Conservation (phyloP, 2,797 vertebrate genomes). For the Sebastes iracundus region DNA sequence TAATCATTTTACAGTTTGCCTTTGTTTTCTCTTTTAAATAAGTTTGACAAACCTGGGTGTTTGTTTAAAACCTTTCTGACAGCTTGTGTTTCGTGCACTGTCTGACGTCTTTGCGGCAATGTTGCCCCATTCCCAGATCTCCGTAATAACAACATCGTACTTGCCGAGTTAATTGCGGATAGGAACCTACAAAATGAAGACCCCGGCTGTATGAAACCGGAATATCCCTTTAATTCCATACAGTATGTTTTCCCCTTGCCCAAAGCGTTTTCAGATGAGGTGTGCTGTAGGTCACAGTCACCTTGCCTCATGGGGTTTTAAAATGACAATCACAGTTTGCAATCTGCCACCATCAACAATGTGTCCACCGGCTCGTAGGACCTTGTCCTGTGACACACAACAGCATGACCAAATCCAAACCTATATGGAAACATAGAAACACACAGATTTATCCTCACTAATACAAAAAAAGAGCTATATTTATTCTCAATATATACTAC, state of each 20-base stretch:
- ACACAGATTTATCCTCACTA: background rate
- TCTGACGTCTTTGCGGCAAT: background rate
- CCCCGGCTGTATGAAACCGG: background rate
- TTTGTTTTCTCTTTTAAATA: background rate
- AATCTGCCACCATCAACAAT: constrained; percentile 24
- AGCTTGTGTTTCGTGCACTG: background rate
- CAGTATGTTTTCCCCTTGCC: background rate
- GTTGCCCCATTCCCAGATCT: background rate
- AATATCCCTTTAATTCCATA: background rate
- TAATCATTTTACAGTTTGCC: background rate
- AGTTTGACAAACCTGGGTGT: background rate
- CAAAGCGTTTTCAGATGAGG: background rate
- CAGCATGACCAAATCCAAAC: background rate
- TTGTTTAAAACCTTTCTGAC: background rate
- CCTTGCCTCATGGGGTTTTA: constrained; percentile 13
- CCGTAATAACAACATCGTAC: background rate
- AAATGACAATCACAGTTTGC: constrained; percentile 15
- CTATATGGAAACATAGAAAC: background rate
- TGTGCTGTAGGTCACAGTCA: constrained; percentile 20
- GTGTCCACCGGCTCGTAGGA: background rate
- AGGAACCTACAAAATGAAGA: background rate
- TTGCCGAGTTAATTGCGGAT: background rate
- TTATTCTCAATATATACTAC: background rate
- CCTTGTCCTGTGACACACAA: constrained; percentile 1
- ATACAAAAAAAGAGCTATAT: background rate